Evolutionary conservation across 2,797 vertebrate genomes (phyloP).

Genomic region (Diplodus puntazzo): DNA sequence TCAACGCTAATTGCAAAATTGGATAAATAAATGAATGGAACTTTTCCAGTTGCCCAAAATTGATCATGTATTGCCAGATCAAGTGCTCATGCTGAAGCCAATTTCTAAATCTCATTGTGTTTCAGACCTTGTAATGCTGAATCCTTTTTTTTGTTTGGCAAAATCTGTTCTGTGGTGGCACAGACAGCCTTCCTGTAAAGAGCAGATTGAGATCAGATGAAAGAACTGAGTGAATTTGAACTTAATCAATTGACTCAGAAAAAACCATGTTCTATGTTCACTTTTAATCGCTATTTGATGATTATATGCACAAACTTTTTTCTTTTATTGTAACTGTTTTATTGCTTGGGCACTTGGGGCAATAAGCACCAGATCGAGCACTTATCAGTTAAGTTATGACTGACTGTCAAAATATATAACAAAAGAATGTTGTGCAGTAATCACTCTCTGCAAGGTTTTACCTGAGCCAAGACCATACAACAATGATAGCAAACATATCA

Average conservation of each 20-base stretch:
- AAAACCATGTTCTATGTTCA: background rate
- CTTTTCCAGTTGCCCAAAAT: background rate
- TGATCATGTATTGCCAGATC: background rate
- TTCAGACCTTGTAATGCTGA: background rate
- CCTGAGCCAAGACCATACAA: too few species aligned
- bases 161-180: background rate
- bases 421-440: too few species aligned
- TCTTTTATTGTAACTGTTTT: too few species aligned
- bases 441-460: too few species aligned
- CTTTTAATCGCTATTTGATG: too few species aligned
- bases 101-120: background rate
- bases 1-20: background rate
- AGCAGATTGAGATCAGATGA: background rate
- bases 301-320: too few species aligned
- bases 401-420: too few species aligned
- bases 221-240: background rate
- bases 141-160: background rate
- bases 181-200: background rate
- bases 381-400: too few species aligned
- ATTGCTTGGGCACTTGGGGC: too few species aligned
- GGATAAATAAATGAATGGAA: background rate
- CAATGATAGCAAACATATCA: too few species aligned
- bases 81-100: background rate
- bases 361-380: too few species aligned
- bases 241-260: background rate